Base-by-base conservation (phyloP, 2,888 invertebrate genomes). In the Loripinus fragilis region DNA sequence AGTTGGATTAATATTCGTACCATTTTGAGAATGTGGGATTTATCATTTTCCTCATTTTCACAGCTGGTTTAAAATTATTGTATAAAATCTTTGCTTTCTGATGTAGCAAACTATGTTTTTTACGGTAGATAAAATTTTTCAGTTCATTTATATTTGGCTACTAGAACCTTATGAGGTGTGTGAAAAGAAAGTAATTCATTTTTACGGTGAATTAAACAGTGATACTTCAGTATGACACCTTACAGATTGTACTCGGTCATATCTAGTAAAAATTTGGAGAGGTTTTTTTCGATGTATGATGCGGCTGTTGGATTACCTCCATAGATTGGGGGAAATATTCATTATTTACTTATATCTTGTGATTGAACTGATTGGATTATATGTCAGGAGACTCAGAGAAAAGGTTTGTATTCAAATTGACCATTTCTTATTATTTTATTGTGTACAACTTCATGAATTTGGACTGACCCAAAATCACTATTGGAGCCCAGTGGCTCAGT, bases 161-260 rank as follows among this genome's bases (percentile, higher is more conserved):
- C 12, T 38, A 33, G 28, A 60, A 60, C 3, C 33, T 60, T 33
- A 33, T 60, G 60, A 33, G 33, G 8, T 60, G 33, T 55, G 23
- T 38, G 23, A 60, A 33, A 2, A 60, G 60, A 60, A 60, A 60
- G 60, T 60, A 33, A 8, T 33, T 30, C 60, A 60, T 33, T 52
- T 48, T 60, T 33, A 60, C 33, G 60, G 33, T 60, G 60, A 10
- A 60, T 60, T 28, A 60, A 17, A 33, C 20, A 33, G 60, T 60
- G 60, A 60, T n/a, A 60, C 33, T 60, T 33, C 60, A 60, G 60
- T 33, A 60, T 60, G 60, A 60, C 60, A 60, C 60, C n/a, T 23
- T 5, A 25, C 52, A 52, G 25, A 25, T 52, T 52, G 52, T 52
- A 10, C 20, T 8, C 12, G 10, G 7, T 60, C 33, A 60, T 60